These are phyloP conservation scores for Pelodytes ibericus DNA, from an alignment of 2,797 vertebrate species.

Conservation along the genomic window DNA sequence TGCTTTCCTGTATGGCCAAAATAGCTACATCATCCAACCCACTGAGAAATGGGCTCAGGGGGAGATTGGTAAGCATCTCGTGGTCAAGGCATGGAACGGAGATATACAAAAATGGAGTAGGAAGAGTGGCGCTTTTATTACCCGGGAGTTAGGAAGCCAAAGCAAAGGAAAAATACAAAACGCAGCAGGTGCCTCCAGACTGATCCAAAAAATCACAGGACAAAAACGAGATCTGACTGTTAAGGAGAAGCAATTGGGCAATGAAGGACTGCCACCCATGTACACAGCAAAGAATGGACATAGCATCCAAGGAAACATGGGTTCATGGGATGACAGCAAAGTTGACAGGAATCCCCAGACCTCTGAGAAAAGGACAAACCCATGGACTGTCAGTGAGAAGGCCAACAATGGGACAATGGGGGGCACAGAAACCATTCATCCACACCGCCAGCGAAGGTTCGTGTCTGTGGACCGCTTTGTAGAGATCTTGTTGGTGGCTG, in stretches of 20 bases:
- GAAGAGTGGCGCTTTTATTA: not conserved
- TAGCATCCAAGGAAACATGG: not conserved
- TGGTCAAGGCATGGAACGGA: slow-evolving; percentile 17
- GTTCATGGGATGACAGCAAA: not conserved
- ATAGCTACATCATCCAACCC: slow-evolving; percentile 84
- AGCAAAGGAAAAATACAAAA: not conserved
- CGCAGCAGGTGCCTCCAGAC: not conserved
- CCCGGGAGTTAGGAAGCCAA: not conserved
- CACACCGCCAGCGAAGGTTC: slow-evolving; percentile 76
- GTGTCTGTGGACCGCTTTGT: slow-evolving; percentile 90
- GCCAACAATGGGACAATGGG: slow-evolving; percentile 3
- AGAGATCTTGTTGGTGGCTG: slow-evolving; percentile 91
- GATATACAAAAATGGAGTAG: not conserved
- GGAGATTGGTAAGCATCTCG: slow-evolving; percentile 25
- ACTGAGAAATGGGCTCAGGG: slow-evolving; percentile 54
- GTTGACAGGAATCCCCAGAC: slow-evolving; percentile 11
- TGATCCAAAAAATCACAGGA: not conserved
- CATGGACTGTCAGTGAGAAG: not conserved
- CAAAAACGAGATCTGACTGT: not conserved
- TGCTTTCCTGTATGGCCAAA: slow-evolving; percentile 82
- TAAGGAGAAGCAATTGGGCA: not conserved
- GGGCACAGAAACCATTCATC: slow-evolving; percentile 29
- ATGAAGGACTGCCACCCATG: not conserved
- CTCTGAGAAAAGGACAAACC: not conserved
- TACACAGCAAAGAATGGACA: not conserved